These are phyloP conservation scores for Salticus scenicus DNA, from an alignment of 2,888 invertebrate species.

Conservation along the genomic window DNA sequence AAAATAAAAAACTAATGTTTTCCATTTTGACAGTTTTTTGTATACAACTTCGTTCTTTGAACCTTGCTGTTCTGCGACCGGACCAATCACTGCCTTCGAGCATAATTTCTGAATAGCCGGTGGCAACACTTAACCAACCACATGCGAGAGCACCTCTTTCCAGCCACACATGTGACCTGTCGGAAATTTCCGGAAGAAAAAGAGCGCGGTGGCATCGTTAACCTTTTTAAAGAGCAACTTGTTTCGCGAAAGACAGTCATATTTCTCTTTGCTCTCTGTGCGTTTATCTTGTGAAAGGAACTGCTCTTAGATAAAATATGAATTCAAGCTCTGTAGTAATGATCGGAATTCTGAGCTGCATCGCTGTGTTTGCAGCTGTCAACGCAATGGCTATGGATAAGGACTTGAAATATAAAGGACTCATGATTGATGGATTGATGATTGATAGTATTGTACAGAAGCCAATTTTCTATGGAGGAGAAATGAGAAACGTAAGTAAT, in stretches of 20 bases:
- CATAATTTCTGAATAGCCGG: neutral
- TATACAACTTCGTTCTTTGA: conserved; percentile 20
- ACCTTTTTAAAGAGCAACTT: conserved; percentile 28
- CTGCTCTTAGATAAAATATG: neutral
- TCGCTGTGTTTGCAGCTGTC: neutral
- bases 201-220: conserved; percentile 27
- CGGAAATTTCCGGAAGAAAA: conserved; percentile 38
- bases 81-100: conserved; percentile 16
- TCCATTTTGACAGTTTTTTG: no score
- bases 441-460: conserved; percentile 61
- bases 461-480: conserved; percentile 56
- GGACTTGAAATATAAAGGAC: conserved; percentile 36
- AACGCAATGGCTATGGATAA: conserved; percentile 1
- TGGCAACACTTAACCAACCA: conserved; percentile 18
- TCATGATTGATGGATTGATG: conserved; percentile 58
- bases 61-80: conserved; percentile 7
- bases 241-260: neutral
- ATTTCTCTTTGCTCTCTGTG: neutral
- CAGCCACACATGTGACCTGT: conserved; percentile 12
- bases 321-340: neutral
- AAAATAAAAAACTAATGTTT: no score
- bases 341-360: neutral
- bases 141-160: neutral
- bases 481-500: conserved; percentile 50
- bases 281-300: neutral